phyloP scores from a whole-genome alignment of 1,140 invertebrate genomes.

The Hormaphis cornu region DNA sequence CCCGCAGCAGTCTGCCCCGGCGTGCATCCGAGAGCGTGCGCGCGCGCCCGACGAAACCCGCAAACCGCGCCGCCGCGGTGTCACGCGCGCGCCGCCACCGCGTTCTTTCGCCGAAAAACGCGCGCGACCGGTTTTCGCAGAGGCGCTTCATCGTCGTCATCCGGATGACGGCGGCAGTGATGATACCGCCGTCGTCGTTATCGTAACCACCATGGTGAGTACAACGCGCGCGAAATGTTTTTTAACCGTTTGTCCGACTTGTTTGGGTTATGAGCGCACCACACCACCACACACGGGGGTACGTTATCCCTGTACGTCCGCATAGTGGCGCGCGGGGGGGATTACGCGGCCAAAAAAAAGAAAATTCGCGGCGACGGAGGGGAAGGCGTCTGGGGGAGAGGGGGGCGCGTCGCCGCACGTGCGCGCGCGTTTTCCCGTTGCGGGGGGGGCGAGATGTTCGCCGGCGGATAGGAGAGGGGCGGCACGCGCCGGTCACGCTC shows the following conservation, averaged over 20 bases:
- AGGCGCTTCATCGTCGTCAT: not conserved
- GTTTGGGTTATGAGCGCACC: not conserved
- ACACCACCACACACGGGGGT: not conserved
- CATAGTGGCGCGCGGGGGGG: not conserved
- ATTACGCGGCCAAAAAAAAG: not conserved
- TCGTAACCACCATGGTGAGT: no score
- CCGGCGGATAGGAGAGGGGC: constrained; percentile 1
- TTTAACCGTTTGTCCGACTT: no score
- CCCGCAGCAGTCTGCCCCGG: constrained; percentile 23
- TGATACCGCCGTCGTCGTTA: no score
- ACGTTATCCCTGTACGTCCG: not conserved
- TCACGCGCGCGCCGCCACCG: not conserved
- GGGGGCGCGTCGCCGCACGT: not conserved
- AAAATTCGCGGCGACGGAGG: not conserved
- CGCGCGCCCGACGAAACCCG: not conserved
- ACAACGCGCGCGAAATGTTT: no score
- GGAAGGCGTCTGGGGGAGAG: not conserved
- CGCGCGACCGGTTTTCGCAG: not conserved
- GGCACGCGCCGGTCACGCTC: constrained; percentile 19
- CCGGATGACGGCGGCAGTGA: no score
- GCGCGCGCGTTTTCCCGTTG: not conserved
- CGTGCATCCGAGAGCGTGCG: constrained; percentile 3
- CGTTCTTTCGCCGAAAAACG: not conserved
- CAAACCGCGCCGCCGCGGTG: not conserved
- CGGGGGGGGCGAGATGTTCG: no score